These are phyloP conservation scores for Neotragus pygmaeus DNA, from an alignment of 2,113 vertebrate genomes.

Conservation along the genomic window DNA sequence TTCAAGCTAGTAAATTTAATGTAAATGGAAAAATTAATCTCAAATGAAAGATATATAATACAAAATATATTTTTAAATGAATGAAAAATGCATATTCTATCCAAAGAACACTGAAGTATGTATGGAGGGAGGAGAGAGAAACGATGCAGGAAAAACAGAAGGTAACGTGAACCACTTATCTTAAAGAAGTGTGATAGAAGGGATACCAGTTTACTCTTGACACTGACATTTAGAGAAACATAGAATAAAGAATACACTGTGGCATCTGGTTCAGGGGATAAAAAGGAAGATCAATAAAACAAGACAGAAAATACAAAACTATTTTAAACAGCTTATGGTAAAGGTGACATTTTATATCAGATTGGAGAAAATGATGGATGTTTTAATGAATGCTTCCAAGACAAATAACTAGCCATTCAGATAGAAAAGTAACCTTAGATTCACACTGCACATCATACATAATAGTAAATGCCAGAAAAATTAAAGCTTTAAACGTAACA, in stretches of 20 bases:
- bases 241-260: not conserved
- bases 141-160: not conserved
- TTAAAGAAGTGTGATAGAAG: not conserved
- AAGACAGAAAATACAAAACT: conserved; percentile 32
- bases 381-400: conserved; percentile 42
- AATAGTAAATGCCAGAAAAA: conserved; percentile 41
- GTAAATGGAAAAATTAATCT: not conserved
- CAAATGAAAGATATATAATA: not conserved
- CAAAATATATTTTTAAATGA: not conserved
- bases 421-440: conserved; percentile 46
- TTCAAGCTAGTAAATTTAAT: not conserved
- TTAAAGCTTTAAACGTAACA: conserved; percentile 61
- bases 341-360: conserved; percentile 63
- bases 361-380: conserved; percentile 39
- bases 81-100: not conserved
- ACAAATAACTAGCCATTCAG: conserved; percentile 49
- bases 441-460: conserved; percentile 15
- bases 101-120: not conserved
- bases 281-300: conserved; percentile 15
- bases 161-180: not conserved
- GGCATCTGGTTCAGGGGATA: not conserved
- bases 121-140: not conserved
- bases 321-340: conserved; percentile 34
- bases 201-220: not conserved
- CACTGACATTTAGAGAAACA: conserved; percentile 37